Conservation (phyloP, 2,797 vertebrate genomes). For the Euphonia xanthogaster region DNA sequence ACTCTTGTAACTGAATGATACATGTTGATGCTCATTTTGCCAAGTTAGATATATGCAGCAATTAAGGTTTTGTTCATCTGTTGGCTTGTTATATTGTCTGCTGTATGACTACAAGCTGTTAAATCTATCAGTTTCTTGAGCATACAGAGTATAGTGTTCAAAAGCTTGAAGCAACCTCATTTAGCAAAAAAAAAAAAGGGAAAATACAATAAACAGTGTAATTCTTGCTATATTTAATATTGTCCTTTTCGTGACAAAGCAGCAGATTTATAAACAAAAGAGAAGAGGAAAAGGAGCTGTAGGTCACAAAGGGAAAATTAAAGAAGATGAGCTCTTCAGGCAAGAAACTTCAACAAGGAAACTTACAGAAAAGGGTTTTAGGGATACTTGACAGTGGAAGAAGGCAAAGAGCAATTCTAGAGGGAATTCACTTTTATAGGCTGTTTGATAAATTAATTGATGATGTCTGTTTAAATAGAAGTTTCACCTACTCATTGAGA, state of each 20-base stretch:
- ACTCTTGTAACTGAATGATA: background rate
- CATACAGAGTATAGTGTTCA: background rate
- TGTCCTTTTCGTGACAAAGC: background rate
- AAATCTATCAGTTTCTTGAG: background rate
- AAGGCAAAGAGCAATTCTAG: fast-evolving
- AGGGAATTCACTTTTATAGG: background rate
- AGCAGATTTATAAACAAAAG: background rate
- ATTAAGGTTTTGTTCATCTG: background rate
- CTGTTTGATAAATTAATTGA: background rate
- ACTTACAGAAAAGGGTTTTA: background rate
- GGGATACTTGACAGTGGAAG: background rate
- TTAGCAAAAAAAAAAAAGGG: background rate
- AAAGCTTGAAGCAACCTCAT: background rate
- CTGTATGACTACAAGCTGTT: background rate
- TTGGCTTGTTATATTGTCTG: background rate
- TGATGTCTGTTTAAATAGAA: background rate
- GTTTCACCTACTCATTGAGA: background rate
- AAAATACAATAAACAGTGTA: background rate
- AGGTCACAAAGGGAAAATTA: background rate
- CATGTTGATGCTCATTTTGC: background rate
- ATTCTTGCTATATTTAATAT: background rate
- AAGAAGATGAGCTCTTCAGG: background rate
- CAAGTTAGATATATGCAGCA: background rate
- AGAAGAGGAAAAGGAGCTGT: background rate
- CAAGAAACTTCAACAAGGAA: background rate